Percentiles rank a stretch among this genome's conserved stretches.
These are phyloP conservation scores for Himalopsyche kuldschensis DNA, from an alignment of 2,888 invertebrate species.

Conservation along the genomic window DNA sequence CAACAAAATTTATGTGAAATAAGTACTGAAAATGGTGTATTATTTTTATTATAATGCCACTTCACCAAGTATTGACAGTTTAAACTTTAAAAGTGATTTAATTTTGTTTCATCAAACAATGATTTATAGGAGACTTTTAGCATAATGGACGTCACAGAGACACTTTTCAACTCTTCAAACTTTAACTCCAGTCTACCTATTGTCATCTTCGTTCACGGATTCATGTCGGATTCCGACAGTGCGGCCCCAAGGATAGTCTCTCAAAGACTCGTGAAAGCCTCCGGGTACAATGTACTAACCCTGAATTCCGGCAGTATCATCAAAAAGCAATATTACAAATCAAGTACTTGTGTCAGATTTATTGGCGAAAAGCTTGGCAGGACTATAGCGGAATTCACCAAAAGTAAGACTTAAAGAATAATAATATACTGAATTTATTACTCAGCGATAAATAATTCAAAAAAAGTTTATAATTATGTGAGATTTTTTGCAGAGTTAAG, in stretches of 20 bases:
- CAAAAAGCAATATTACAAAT: slow-evolving; percentile 49
- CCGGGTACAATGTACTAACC: slow-evolving; percentile 45
- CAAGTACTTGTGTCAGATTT: slow-evolving; percentile 50
- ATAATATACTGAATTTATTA: no score
- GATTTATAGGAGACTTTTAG: slow-evolving; percentile 5
- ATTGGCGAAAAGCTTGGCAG: slow-evolving; percentile 50
- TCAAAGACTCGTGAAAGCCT: neutral
- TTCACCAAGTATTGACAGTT: no score
- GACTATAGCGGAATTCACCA: slow-evolving; percentile 45
- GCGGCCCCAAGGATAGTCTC: slow-evolving; percentile 2
- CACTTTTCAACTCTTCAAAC: neutral
- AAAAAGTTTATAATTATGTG: no score
- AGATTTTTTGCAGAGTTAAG: no score
- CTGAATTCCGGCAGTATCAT: slow-evolving; percentile 54
- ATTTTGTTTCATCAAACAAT: neutral
- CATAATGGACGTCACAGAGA: neutral
- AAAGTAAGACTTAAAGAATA: no score
- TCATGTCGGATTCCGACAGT: slow-evolving; percentile 10
- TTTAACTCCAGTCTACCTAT: slow-evolving; percentile 1
- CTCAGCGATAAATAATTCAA: no score
- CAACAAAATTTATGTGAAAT: no score
- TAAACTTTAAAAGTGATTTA: no score
- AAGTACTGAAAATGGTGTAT: no score
- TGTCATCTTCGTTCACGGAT: slow-evolving; percentile 30
- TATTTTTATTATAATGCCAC: no score